Conservation (phyloP, 37 sponge, comb jelly and placozoan genomes). For the Spongia lamella region DNA sequence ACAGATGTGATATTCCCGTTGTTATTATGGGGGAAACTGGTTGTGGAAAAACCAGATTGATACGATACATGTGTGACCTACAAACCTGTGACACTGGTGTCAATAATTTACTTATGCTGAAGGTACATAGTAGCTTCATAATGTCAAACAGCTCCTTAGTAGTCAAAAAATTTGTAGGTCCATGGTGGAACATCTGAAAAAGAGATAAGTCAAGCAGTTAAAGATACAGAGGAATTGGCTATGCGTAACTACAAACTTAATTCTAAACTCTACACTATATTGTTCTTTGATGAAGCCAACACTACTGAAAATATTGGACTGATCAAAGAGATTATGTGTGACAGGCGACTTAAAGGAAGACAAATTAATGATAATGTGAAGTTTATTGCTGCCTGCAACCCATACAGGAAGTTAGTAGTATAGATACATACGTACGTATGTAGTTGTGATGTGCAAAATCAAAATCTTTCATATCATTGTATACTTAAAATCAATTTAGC, state of each 20-base stretch:
- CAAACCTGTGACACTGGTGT: neutral
- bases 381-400: conserved; percentile 87
- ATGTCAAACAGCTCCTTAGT: too few species aligned
- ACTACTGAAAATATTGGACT: conserved; percentile 60
- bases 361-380: conserved; percentile 44
- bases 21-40: conserved; percentile 90
- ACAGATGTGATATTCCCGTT: conserved; percentile 72
- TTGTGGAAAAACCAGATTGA: conserved; percentile 80
- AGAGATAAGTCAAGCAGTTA: conserved; percentile 30
- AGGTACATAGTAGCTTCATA: conserved; percentile 2
- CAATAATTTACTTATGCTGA: conserved; percentile 36
- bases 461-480: too few species aligned
- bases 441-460: too few species aligned
- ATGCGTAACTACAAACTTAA: conserved; percentile 18
- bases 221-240: conserved; percentile 50
- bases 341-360: conserved; percentile 56
- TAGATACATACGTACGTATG: too few species aligned
- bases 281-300: conserved; percentile 93
- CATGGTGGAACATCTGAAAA: conserved; percentile 69
- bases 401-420: conserved; percentile 51
- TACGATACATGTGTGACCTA: conserved; percentile 66
- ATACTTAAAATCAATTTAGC: too few species aligned
- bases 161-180: conserved; percentile 32
- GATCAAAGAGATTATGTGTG: conserved; percentile 87
- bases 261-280: conserved; percentile 45